Evolutionary conservation across 1,140 invertebrate species (phyloP), one percentile per base, ranked within the genome.

Genomic region (Eciton burchellii): DNA sequence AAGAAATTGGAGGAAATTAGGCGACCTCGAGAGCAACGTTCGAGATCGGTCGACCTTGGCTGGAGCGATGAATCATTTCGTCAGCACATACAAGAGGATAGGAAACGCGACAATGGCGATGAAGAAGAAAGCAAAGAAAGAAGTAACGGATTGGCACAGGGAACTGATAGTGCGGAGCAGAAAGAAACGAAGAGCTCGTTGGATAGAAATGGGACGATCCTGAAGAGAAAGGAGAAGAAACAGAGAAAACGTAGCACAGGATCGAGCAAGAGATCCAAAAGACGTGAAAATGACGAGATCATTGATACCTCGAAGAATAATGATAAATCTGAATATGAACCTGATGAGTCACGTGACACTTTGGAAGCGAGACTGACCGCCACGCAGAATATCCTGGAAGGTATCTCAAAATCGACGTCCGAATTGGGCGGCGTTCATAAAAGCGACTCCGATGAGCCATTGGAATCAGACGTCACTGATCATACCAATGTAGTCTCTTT

Each of bases 381-480:
- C 56, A 93, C 92, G 3, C 86, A 91, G 65, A 86, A 84, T 74
- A 85, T 92, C 3, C 59, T 92, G 21, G 89, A 92, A 81, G 90
- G 84, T 68, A 90, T 92, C 41, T 90, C 57, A 16, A 47, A 41
- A 11, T 56, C 65, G 47, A 62, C 86, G 26, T 57, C 76, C 68
- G 54, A 83, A 21, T 47, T 85, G 68, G 29, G 68, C 60, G 70
- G 41, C 29, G 14, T 71, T 56, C 82, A 87, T 43, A 88, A 71
- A 26, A 62, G n/a, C 12, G 74, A 79, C 5, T 8, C 63, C 81
- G 9, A 11, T 19, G 71, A 79, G 12, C 47, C 6, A 0, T 12
- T 14, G 11, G 14, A 52, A 21, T 35, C 9, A 0, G 72, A 79
- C 0, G 0, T 3, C 73, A 89, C 66, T 41, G 86, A 79, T 63